Evolutionary conservation across 37 sponge, comb jelly and placozoan genomes (phyloP).

Genomic region (Ianthella basta): DNA sequence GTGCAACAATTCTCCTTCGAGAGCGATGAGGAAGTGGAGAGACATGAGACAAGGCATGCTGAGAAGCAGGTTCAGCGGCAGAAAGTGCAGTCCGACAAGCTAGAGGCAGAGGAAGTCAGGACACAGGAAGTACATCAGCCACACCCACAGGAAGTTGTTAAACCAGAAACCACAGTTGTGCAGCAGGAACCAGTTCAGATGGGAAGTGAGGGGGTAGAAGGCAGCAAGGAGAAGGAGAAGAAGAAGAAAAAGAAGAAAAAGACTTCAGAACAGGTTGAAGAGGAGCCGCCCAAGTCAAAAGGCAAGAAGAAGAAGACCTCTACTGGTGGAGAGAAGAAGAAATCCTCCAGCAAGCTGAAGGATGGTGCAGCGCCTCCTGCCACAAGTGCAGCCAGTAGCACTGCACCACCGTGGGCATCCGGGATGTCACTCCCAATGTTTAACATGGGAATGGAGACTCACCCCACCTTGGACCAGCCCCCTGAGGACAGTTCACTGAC

Average conservation of each 20-base stretch:
- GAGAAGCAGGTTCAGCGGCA: too few relatives aligned
- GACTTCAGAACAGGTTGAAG: not conserved
- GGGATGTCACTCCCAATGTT: not conserved
- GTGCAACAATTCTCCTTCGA: not conserved
- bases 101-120: too few relatives aligned
- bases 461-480: not conserved
- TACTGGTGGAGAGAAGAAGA: not conserved
- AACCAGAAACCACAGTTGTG: too few relatives aligned
- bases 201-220: too few relatives aligned
- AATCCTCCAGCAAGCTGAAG: too few relatives aligned
- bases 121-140: too few relatives aligned
- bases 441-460: not conserved
- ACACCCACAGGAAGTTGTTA: too few relatives aligned
- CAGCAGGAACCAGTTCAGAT: too few relatives aligned
- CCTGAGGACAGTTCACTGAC: not conserved
- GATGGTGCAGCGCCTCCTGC: not conserved
- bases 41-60: too few relatives aligned
- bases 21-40: not conserved
- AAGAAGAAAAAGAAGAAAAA: too few relatives aligned
- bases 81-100: too few relatives aligned
- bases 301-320: slow-evolving; percentile 11
- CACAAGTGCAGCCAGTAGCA: not conserved
- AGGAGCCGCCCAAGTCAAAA: not conserved
- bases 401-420: not conserved
- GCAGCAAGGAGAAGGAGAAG: too few relatives aligned